These are phyloP conservation scores for Drosophila niveifrons DNA, from an alignment of 2,888 invertebrate species.

Conservation along the genomic window DNA sequence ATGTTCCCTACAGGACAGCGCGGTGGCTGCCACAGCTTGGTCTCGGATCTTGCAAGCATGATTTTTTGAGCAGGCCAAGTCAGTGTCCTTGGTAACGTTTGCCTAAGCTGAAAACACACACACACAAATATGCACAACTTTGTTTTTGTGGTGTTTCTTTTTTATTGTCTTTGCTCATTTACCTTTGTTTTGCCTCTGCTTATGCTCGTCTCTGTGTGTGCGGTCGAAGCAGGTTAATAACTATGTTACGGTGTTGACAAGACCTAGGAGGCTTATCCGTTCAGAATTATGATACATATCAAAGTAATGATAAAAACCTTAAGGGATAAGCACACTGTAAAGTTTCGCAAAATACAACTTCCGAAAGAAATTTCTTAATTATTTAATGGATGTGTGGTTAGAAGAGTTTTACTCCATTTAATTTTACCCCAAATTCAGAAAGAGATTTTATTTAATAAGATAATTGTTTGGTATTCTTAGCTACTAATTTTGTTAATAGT, in stretches of 20 bases:
- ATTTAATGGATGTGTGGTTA: conserved; percentile 1
- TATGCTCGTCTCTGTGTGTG: neutral
- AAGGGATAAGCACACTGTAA: neutral
- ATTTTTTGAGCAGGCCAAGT: conserved; percentile 64
- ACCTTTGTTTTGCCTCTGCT: conserved; percentile 40
- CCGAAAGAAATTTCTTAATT: neutral
- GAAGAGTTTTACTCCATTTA: neutral
- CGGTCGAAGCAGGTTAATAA: conserved; percentile 40
- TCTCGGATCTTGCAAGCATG: conserved; percentile 60
- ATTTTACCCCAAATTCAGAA: too few species aligned
- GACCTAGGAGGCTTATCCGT: conserved; percentile 5
- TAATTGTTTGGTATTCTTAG: too few species aligned
- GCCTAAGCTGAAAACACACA: conserved; percentile 6
- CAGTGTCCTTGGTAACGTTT: conserved; percentile 37
- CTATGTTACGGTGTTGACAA: conserved; percentile 27
- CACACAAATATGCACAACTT: conserved; percentile 16
- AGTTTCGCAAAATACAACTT: neutral
- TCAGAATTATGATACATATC: neutral
- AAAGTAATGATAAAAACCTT: neutral
- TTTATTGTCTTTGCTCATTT: conserved; percentile 46
- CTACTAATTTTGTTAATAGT: too few species aligned
- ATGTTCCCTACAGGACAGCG: conserved; percentile 33
- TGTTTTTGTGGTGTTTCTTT: conserved; percentile 32
- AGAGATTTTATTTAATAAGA: too few species aligned
- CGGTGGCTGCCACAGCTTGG: conserved; percentile 9